Evolutionary conservation across 2,113 vertebrate genomes (phyloP).

Genomic region (Gracilinanus agilis): DNA sequence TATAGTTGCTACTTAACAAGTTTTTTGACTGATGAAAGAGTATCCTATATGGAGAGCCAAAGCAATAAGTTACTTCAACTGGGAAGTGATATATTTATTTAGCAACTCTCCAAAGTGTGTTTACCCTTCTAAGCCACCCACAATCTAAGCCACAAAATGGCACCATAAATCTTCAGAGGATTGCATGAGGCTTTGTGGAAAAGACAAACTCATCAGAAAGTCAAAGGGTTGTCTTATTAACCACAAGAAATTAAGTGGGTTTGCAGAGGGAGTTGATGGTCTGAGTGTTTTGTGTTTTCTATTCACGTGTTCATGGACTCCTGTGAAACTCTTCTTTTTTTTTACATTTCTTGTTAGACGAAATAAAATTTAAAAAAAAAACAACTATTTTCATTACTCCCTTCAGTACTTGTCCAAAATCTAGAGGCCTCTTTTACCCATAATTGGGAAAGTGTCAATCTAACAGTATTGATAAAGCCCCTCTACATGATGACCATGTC

Average conservation of each 20-base stretch:
- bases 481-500: not conserved
- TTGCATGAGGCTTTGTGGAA: not conserved
- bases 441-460: not conserved
- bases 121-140: not conserved
- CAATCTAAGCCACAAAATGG: not conserved
- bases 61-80: not conserved
- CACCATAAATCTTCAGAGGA: not conserved
- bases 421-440: not conserved
- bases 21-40: not conserved
- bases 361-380: not conserved
- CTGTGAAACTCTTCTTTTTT: not conserved
- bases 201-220: not conserved
- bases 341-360: not conserved
- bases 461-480: not conserved
- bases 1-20: not conserved
- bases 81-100: not conserved
- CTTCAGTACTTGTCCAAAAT: not conserved
- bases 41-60: not conserved
- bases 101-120: not conserved
- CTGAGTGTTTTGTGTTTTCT: not conserved
- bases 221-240: not conserved
- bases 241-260: not conserved
- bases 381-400: not conserved
- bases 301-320: not conserved
- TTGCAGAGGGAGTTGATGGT: not conserved